These are phyloP conservation scores for Oreortyx pictus DNA, from an alignment of 2,797 vertebrate species.

Conservation along the genomic window DNA sequence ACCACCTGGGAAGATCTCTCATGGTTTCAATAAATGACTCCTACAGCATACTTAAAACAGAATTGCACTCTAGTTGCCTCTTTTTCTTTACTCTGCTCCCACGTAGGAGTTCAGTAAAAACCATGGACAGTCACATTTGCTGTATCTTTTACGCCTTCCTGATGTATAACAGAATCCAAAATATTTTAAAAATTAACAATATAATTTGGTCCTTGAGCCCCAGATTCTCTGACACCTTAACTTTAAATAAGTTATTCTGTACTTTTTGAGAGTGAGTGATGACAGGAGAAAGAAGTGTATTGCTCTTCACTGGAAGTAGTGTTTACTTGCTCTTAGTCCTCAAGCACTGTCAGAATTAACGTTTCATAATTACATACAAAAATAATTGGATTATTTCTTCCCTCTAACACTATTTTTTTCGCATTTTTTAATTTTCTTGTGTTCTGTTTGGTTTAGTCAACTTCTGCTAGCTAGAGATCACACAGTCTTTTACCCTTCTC, in stretches of 20 bases:
- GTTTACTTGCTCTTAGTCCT: constrained; percentile 16
- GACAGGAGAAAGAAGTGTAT: background rate
- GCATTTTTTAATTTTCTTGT: constrained; percentile 16
- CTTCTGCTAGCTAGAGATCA: background rate
- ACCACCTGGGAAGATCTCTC: background rate
- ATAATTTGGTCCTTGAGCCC: background rate
- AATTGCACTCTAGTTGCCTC: background rate
- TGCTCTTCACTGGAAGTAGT: background rate
- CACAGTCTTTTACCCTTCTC: background rate
- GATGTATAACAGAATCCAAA: background rate
- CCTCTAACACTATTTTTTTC: background rate
- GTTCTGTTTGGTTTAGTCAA: constrained; percentile 14
- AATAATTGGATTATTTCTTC: constrained; percentile 56
- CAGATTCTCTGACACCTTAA: background rate
- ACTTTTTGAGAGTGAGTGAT: background rate
- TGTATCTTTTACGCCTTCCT: background rate
- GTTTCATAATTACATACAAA: constrained; percentile 32
- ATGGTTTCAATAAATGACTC: background rate
- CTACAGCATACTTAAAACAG: background rate
- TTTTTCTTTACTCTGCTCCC: background rate
- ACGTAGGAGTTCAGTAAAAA: background rate
- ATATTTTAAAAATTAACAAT: background rate
- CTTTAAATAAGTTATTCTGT: background rate
- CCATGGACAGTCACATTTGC: background rate
- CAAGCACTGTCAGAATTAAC: constrained; percentile 36